phyloP scores from a whole-genome alignment of 2,888 invertebrate species.

The Hybos culiciformis region DNA sequence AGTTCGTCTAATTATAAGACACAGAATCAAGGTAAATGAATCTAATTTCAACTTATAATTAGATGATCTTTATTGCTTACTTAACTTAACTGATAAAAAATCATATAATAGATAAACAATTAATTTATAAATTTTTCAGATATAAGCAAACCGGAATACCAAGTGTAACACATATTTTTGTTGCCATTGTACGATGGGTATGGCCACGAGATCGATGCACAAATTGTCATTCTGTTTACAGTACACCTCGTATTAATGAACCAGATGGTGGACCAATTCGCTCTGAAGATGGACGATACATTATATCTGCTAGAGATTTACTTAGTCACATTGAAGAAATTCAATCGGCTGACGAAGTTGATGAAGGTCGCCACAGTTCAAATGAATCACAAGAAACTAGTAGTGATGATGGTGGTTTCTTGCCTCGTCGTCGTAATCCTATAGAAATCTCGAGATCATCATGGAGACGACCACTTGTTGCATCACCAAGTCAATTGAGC shows the following conservation, averaged over 20 bases:
- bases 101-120: too few relatives aligned
- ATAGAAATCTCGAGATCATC: conserved; percentile 41
- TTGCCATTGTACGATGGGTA: conserved; percentile 57
- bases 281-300: conserved; percentile 61
- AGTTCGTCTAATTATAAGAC: too few relatives aligned
- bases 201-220: conserved; percentile 61
- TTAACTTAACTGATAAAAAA: too few relatives aligned
- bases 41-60: too few relatives aligned
- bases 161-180: conserved; percentile 63
- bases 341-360: conserved; percentile 11
- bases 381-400: conserved; percentile 44
- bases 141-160: conserved; percentile 91
- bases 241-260: conserved; percentile 30
- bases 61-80: too few relatives aligned
- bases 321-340: not conserved
- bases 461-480: conserved; percentile 50
- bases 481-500: conserved; percentile 51
- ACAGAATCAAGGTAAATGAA: too few relatives aligned
- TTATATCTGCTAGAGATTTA: conserved; percentile 36
- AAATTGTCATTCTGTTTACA: conserved; percentile 38
- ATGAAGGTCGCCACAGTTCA: conserved; percentile 40
- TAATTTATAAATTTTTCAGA: too few relatives aligned
- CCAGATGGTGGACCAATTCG: conserved; percentile 46
- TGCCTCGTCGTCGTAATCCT: conserved; percentile 40
- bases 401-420: conserved; percentile 76